Base-by-base conservation (phyloP, 2,888 invertebrate species). In the Cephus spinipes region DNA sequence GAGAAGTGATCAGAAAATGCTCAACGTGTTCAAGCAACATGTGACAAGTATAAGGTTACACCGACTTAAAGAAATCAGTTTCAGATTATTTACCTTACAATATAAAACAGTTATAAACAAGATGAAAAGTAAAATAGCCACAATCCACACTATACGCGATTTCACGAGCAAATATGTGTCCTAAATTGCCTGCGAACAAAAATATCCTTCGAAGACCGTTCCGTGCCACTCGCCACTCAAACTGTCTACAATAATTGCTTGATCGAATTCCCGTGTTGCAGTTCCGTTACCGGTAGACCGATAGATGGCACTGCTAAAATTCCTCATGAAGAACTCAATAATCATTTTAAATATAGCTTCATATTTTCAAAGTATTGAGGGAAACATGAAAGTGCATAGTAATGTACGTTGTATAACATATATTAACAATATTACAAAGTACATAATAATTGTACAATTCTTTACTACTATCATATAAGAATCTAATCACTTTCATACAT, bases 381-480 rank as follows among this genome's bases (percentile, higher is more conserved):
- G 40, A 55, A 55, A 55, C 40, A 23, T 55, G 1, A 55, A 55
- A 40, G 4, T 15, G 40, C 40, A 40, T 6, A 40, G 40, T 40
- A 40, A 15, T 40, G 15, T 40, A 40, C 15, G 6, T 55, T 23
- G 40, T 55, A 23, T 55, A 55, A 23, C 23, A 23, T 55, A 55
- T 55, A 55, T 55, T 55, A 55, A 55, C 9, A 23, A 9, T 23
- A 55, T 55, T 55, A 55, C 4, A 55, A 55, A 55, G 40, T 71
- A 71, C 71, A 71, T 71, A 71, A 32, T 32, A 23, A 31, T 4
- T 71, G 71, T 71, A 71, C 71, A 71, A 32, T 71, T 71, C 12
- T 31, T 71, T 71, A 71, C 71, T 32, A 71, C 71, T 32, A 71
- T 71, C 15, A 4, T 31, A 71, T 31, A 32, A 32, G 31, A 31